Evolutionary conservation across 1,140 invertebrate genomes (phyloP).

Genomic region (Magallana gigas): DNA sequence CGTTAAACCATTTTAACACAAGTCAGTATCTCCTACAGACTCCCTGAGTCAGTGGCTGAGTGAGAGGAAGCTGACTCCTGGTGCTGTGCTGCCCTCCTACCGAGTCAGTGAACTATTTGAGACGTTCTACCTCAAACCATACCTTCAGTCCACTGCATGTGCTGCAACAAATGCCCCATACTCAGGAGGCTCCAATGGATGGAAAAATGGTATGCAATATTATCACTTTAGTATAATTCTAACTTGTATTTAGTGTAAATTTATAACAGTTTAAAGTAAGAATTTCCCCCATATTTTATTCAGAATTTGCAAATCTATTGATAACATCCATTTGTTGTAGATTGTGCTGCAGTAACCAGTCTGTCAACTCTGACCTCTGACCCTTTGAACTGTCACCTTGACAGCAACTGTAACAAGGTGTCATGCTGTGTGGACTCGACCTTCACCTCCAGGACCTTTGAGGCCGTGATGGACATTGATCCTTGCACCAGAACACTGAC

Average conservation of each 20-base stretch:
- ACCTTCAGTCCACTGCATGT: conserved; percentile 44
- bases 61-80: background rate
- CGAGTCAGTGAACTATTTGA: conserved; percentile 46
- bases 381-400: conserved; percentile 51
- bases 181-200: conserved; percentile 38
- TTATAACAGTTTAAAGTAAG: no score
- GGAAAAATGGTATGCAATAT: conserved; percentile 44
- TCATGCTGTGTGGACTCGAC: conserved; percentile 50
- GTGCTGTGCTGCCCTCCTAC: conserved; percentile 19
- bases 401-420: conserved; percentile 44
- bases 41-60: conserved; percentile 12
- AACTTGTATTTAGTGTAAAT: no score
- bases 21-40: background rate
- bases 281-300: no score
- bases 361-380: conserved; percentile 41
- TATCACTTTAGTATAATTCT: no score
- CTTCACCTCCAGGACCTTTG: conserved; percentile 45
- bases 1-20: background rate
- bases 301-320: no score
- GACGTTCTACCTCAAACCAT: conserved; percentile 25
- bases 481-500: conserved; percentile 40
- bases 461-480: conserved; percentile 47
- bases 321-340: conserved; percentile 36
- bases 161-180: conserved; percentile 36
- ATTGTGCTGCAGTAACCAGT: conserved; percentile 23